phyloP scores from a whole-genome alignment of 37 sponge, comb jelly and placozoan genomes.

The Spongilla lacustris region DNA sequence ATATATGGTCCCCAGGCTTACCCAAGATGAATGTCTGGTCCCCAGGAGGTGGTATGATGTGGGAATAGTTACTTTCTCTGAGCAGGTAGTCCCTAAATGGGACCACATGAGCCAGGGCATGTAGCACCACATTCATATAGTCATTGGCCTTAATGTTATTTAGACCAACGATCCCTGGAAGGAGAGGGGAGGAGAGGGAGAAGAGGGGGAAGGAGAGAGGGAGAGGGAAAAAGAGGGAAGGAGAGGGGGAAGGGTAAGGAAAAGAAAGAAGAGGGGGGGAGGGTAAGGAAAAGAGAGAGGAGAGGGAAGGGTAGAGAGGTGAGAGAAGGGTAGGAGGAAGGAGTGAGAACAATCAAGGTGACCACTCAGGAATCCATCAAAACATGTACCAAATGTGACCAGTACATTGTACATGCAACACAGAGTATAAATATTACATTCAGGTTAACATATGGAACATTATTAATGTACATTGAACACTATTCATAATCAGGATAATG shows the following conservation, averaged over 20 bases:
- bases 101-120: constrained; percentile 85
- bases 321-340: not conserved
- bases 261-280: no score
- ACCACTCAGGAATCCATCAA: no score
- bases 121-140: constrained; percentile 98
- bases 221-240: not conserved
- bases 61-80: constrained; percentile 74
- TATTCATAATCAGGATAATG: no score
- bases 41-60: constrained; percentile 91
- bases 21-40: constrained; percentile 88
- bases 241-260: no score
- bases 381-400: no score
- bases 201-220: not conserved
- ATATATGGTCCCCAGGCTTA: constrained; percentile 8
- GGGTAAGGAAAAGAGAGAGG: no score
- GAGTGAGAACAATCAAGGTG: no score
- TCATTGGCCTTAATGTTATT: constrained; percentile 98
- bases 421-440: no score
- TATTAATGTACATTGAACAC: no score
- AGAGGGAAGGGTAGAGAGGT: no score
- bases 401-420: no score
- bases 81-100: constrained; percentile 92
- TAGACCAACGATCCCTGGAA: constrained; percentile 81
- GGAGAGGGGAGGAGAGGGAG: not conserved
- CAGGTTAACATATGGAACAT: no score